Evolutionary conservation across 2,888 invertebrate genomes (phyloP).

Genomic region (Myopa tessellatipennis): DNA sequence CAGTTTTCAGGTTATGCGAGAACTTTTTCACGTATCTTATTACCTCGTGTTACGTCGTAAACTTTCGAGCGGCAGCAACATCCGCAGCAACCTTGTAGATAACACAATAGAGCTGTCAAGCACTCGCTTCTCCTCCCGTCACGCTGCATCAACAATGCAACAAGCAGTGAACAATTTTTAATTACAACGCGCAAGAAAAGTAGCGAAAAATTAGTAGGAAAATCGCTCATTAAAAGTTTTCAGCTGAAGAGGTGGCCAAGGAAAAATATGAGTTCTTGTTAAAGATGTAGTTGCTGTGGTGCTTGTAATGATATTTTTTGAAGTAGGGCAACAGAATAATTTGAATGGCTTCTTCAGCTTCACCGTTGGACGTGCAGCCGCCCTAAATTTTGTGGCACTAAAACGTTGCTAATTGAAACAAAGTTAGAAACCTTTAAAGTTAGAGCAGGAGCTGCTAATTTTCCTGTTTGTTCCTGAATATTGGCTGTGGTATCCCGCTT

Average conservation of each 20-base stretch:
- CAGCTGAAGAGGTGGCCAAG: slow-evolving; percentile 32
- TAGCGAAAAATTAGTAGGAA: slow-evolving; percentile 30
- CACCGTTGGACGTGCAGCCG: neutral
- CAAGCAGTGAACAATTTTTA: slow-evolving; percentile 9
- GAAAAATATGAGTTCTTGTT: neutral
- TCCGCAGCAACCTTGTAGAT: too few relatives aligned
- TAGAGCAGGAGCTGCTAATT: too few relatives aligned
- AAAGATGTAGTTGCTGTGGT: neutral
- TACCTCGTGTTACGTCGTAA: slow-evolving; percentile 21
- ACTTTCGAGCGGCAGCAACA: neutral
- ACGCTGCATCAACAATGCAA: neutral
- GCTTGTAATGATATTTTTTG: neutral
- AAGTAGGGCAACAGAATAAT: neutral
- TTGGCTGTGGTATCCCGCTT: too few relatives aligned
- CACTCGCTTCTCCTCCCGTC: neutral
- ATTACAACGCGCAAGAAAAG: slow-evolving; percentile 22
- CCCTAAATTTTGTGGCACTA: neutral
- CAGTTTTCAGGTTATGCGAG: slow-evolving; percentile 19
- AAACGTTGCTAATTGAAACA: neutral
- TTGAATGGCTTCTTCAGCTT: neutral
- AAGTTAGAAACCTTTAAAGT: too few relatives aligned
- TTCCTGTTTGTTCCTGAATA: too few relatives aligned
- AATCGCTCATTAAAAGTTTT: slow-evolving; percentile 44
- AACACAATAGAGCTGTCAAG: neutral
- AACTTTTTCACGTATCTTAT: slow-evolving; percentile 23